Percentiles rank a stretch among this genome's conserved stretches.
Conservation (phyloP, 1,140 invertebrate genomes). For the Bombus impatiens region DNA sequence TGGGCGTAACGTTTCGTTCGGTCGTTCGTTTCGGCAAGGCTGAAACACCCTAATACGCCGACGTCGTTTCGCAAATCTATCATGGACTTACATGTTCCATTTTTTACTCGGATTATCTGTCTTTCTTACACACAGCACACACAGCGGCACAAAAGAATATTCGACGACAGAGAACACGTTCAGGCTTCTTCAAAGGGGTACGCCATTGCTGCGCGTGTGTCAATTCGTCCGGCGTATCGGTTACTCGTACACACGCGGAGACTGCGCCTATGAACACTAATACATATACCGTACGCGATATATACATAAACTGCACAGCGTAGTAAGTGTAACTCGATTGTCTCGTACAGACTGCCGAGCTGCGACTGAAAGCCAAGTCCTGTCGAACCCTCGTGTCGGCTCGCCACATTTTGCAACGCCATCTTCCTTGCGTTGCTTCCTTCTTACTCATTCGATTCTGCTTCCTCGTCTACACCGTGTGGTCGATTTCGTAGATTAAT, state of each 20-base stretch:
- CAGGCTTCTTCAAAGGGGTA: conserved; percentile 23
- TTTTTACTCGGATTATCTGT: conserved; percentile 9
- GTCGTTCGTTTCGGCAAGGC: not conserved
- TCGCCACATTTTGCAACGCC: conserved; percentile 46
- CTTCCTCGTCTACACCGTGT: conserved; percentile 15
- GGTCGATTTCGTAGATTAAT: conserved; percentile 40
- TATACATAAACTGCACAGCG: conserved; percentile 27
- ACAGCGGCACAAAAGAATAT: conserved; percentile 27
- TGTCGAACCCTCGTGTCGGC: conserved; percentile 43
- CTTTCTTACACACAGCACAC: conserved; percentile 32
- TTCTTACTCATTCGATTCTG: not conserved
- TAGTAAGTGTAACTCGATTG: conserved; percentile 51
- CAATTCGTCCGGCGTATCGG: conserved; percentile 43
- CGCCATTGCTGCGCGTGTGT: conserved; percentile 44
- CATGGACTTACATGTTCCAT: not conserved
- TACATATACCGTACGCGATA: conserved; percentile 22
- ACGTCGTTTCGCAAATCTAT: conserved; percentile 12
- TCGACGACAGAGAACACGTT: conserved; percentile 24
- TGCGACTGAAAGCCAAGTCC: conserved; percentile 63
- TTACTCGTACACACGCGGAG: conserved; percentile 39
- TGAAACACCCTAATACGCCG: not conserved
- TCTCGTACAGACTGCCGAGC: conserved; percentile 68
- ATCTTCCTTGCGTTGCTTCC: conserved; percentile 25
- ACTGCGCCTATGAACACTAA: conserved; percentile 40
- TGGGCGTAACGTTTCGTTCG: conserved; percentile 37